Evolutionary conservation across 2,797 vertebrate species (phyloP), one percentile per base, ranked within the genome.

Genomic region (Cercopithecus hamlyni): DNA sequence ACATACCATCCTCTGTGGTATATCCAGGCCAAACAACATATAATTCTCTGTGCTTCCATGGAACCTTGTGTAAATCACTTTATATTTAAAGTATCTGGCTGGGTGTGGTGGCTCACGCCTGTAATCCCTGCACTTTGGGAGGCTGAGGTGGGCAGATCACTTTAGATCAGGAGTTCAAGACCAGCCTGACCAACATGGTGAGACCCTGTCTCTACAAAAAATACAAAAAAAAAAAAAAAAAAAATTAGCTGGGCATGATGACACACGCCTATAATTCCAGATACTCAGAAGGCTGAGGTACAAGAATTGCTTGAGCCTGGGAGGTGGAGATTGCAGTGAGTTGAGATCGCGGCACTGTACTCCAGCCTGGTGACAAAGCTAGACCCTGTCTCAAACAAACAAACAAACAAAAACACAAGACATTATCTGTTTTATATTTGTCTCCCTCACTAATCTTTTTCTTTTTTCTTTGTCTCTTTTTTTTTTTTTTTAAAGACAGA

Each of bases 391-490:
- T 67, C 61, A 67, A 19, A 52, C 52, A 52, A 52, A 52, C 50
- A 52, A 20, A 20, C 50, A 64, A 67, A 64, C 30, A 33, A 64
- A 64, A 64, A 7, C 33, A 19, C 15, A 67, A 67, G 15, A n/a
- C 9, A 19, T 19, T n/a, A n/a, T 67, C 17, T n/a, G 61, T 79
- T 89, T 90, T 64, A 50, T 64, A 64, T 79, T 64, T 90, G 88
- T 64, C 57, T 90, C 43, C 43, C 45, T 79, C 57, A 36, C 33
- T 48, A 50, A 30, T 48, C 15, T 41, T 55, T 57, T 52, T 20
- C 52, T 52, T 19, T 52, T 52, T 52, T 52, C 6, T 50, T 48
- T 15, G 14, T 33, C 30, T 61, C 14, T 33, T 15, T 52, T 17
- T 64, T 33, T 61, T 64, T 33, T 14, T 33, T 64, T 64, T 64